phyloP scores from a whole-genome alignment of 1,140 invertebrate genomes.

The Oreohelix idahoensis region DNA sequence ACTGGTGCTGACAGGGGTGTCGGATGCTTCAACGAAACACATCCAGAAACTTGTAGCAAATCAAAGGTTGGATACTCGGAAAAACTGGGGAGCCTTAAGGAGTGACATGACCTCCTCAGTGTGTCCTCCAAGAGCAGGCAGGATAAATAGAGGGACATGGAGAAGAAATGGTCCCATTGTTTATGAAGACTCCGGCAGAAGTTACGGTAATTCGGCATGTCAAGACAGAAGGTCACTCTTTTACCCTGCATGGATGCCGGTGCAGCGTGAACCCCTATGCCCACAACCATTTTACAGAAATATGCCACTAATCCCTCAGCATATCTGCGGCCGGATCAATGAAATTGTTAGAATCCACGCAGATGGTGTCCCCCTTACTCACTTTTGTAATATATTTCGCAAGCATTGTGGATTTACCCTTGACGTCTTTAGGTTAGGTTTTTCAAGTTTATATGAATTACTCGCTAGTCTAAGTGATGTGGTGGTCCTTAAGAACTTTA shows the following conservation, averaged over 20 bases:
- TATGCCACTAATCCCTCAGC: neutral
- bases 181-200: neutral
- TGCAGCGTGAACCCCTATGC: too few species aligned
- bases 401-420: conserved; percentile 54
- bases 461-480: conserved; percentile 51
- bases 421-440: conserved; percentile 48
- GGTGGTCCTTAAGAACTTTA: conserved; percentile 45
- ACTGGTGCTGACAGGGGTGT: conserved; percentile 53
- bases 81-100: conserved; percentile 39
- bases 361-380: conserved; percentile 50
- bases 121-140: neutral
- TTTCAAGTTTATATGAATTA: conserved; percentile 50
- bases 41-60: conserved; percentile 62
- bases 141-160: neutral
- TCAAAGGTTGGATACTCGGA: conserved; percentile 57
- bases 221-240: too few species aligned
- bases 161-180: too few species aligned
- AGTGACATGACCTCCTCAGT: too few species aligned
- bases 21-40: conserved; percentile 59
- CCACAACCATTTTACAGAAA: too few species aligned
- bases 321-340: conserved; percentile 13
- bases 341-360: conserved; percentile 48
- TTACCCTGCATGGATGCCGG: too few species aligned
- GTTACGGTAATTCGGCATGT: too few species aligned
- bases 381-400: conserved; percentile 56